Evolutionary conservation across 2,888 invertebrate genomes (phyloP).

Genomic region (Linnaemya tessellans): DNA sequence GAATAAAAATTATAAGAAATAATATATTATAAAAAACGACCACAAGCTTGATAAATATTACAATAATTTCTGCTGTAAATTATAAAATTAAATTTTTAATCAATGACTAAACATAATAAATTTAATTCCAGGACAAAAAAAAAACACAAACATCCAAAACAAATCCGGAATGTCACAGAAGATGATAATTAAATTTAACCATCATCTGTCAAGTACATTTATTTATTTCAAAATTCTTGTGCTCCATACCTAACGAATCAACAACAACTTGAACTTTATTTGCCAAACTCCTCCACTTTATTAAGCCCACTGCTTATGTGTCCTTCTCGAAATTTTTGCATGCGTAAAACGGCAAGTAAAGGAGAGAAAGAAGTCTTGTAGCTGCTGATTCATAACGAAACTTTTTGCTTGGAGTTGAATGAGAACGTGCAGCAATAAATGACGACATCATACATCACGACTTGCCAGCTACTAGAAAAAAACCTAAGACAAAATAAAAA

Average conservation of each 20-base stretch:
- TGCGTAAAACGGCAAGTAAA: slow-evolving; percentile 6
- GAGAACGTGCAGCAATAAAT: slow-evolving; percentile 55
- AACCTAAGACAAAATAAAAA: neutral
- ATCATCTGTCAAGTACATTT: slow-evolving; percentile 66
- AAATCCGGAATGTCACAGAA: slow-evolving; percentile 30
- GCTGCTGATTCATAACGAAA: slow-evolving; percentile 39
- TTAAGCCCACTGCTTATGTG: neutral
- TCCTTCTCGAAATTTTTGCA: slow-evolving; percentile 35
- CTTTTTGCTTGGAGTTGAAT: slow-evolving; percentile 20
- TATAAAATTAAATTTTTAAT: too few relatives aligned
- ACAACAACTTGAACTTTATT: slow-evolving; percentile 43
- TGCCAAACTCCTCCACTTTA: neutral
- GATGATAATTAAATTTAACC: slow-evolving; percentile 63
- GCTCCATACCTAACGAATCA: slow-evolving; percentile 42
- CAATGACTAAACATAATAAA: neutral
- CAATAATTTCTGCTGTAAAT: too few relatives aligned
- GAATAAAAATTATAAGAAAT: too few relatives aligned
- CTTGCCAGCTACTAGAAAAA: slow-evolving; percentile 14
- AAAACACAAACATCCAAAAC: neutral
- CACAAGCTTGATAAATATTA: too few relatives aligned
- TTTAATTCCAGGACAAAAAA: neutral
- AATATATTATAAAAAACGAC: too few relatives aligned
- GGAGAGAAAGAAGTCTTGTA: slow-evolving; percentile 4
- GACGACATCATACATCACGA: slow-evolving; percentile 67
- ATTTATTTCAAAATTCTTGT: slow-evolving; percentile 58